These are phyloP conservation scores for Podabrus alpinus DNA, from an alignment of 2,888 invertebrate species.

Conservation along the genomic window DNA sequence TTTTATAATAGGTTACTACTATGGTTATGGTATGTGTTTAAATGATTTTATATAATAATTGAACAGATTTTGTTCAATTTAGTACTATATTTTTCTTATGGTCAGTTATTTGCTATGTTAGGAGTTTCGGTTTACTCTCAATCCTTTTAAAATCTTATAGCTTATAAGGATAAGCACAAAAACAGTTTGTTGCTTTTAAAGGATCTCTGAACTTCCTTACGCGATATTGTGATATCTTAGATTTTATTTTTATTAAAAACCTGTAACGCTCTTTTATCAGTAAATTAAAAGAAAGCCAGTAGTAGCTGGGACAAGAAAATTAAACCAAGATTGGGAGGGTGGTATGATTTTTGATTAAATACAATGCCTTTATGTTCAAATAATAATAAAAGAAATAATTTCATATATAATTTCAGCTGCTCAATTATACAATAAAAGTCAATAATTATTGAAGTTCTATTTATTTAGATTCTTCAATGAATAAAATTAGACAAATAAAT, in stretches of 20 bases:
- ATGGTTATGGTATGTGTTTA: too few relatives aligned
- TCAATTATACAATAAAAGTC: too few relatives aligned
- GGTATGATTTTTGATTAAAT: too few relatives aligned
- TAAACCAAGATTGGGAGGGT: too few relatives aligned
- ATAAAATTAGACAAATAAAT: background rate
- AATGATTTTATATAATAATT: background rate
- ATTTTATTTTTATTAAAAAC: background rate
- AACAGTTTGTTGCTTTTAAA: slow-evolving; percentile 21
- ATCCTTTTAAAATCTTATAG: slow-evolving; percentile 14
- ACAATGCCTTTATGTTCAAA: too few relatives aligned
- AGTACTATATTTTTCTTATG: slow-evolving; percentile 13
- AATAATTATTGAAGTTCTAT: too few relatives aligned
- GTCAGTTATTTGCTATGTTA: slow-evolving; percentile 13
- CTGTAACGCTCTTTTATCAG: background rate
- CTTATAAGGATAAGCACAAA: slow-evolving; percentile 24
- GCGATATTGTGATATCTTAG: background rate
- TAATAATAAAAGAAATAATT: too few relatives aligned
- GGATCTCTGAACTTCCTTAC: slow-evolving; percentile 13
- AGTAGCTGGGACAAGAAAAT: background rate
- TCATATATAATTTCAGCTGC: too few relatives aligned
- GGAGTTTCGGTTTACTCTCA: slow-evolving; percentile 14
- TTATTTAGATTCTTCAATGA: too few relatives aligned
- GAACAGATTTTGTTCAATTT: slow-evolving; percentile 1
- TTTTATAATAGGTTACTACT: too few relatives aligned
- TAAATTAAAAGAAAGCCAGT: background rate